Evolutionary conservation across 2,797 vertebrate genomes (phyloP), one percentile per base, ranked within the genome.

Genomic region (Pelobates cultripes): DNA sequence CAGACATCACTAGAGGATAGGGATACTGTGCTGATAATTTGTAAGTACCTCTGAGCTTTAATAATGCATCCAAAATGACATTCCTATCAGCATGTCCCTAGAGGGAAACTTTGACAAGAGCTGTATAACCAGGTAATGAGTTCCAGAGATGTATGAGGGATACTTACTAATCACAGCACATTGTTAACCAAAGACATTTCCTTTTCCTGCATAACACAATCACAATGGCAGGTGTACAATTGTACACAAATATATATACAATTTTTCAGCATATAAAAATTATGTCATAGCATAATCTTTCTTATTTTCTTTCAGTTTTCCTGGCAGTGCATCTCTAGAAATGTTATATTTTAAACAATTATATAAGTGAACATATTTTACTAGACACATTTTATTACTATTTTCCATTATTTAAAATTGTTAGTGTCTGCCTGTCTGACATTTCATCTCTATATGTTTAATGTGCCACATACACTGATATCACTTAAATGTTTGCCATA

Each of bases 1-100:
- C 79, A 73, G 75, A 80, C 67, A 75, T 80, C 82, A 72, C 82
- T 47, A 57, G 77, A 8, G 77, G 75, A 63, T 43, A 69, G 79
- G 60, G 81, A 87, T 86, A 82, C 79, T 83, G 84, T 73, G 85
- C 87, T 89, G 92, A 92, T 95, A 92, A 92, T 92, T 94, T 94
- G 91, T 93, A 91, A 92, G 91, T 89, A 91, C 88, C 91, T 87
- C 66, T 40, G 84, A 80, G 79, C 85, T 85, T 81, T 77, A 67
- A 87, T 84, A 88, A 87, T 85, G 84, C 86, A 85, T 86, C 86
- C 86, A 83, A 85, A 87, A 87, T 87, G 85, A 86, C 88, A 88
- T 84, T 87, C 85, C 82, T 84, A 80, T 85, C 86, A 83, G 75
- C 79, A 86, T 70, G 41, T 90, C 91, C 92, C 90, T 91, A 0